Conservation (phyloP, 2,113 vertebrate species). For the Proterorhinus semilunaris region DNA sequence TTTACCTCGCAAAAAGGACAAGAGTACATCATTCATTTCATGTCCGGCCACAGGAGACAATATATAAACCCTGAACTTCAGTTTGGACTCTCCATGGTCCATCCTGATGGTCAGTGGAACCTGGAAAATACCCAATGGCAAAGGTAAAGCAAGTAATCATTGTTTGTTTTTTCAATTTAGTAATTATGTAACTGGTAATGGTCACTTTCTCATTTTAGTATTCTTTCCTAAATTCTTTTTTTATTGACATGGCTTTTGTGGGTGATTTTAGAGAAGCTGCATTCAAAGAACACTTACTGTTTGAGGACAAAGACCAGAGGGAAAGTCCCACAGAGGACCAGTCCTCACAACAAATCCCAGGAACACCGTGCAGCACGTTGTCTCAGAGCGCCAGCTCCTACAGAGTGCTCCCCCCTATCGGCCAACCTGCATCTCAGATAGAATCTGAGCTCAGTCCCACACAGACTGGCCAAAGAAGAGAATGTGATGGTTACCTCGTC, state of each 20-base stretch:
- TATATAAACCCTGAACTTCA: slow-evolving; percentile 13
- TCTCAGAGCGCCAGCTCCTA: slow-evolving; percentile 30
- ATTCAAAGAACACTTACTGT: slow-evolving; percentile 23
- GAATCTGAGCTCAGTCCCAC: slow-evolving; percentile 35
- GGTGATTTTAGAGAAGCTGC: slow-evolving; percentile 38
- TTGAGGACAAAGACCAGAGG: slow-evolving; percentile 24
- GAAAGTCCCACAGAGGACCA: slow-evolving; percentile 37
- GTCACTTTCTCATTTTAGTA: too few relatives aligned
- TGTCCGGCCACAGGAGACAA: slow-evolving; percentile 22
- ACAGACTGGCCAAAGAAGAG: slow-evolving; percentile 48
- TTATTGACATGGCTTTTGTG: slow-evolving; percentile 13
- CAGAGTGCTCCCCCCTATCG: slow-evolving; percentile 73
- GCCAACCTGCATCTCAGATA: slow-evolving; percentile 37
- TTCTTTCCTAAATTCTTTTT: too few relatives aligned
- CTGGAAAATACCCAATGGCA: slow-evolving; percentile 21
- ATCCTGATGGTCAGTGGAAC: background rate
- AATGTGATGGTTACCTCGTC: slow-evolving; percentile 75
- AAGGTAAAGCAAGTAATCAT: slow-evolving; percentile 18
- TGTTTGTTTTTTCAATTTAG: background rate
- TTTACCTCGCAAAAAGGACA: slow-evolving; percentile 29
- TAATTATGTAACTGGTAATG: too few relatives aligned
- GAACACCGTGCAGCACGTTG: slow-evolving; percentile 3
- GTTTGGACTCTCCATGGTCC: background rate
- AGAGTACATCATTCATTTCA: slow-evolving; percentile 14
- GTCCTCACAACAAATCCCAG: slow-evolving; percentile 12